Percentiles rank a stretch among this genome's conserved stretches.
These are phyloP conservation scores for Diarsia brunnea DNA, from an alignment of 2,888 invertebrate genomes.

Conservation along the genomic window DNA sequence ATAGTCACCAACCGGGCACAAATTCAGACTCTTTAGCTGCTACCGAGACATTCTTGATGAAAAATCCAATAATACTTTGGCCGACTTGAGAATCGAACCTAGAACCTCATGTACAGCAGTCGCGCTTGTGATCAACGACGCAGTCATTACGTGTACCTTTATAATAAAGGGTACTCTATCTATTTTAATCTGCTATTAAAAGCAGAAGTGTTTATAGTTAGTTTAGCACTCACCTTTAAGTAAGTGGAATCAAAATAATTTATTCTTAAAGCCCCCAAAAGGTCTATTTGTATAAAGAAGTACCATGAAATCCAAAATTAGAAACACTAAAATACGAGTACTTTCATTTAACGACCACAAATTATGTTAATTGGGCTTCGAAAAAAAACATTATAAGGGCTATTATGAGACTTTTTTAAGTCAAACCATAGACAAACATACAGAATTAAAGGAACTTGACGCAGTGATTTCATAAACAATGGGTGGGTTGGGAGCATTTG, in stretches of 20 bases:
- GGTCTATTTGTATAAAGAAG: slow-evolving; percentile 23
- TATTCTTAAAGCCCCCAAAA: slow-evolving; percentile 31
- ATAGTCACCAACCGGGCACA: too few species aligned
- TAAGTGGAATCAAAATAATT: slow-evolving; percentile 28
- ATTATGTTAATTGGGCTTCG: slow-evolving; percentile 48
- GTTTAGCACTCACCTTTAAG: not conserved
- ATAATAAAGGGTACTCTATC: not conserved
- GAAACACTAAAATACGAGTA: slow-evolving; percentile 15
- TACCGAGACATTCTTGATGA: too few species aligned
- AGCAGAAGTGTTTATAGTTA: not conserved
- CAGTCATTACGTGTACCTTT: not conserved
- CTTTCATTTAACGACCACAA: slow-evolving; percentile 41
- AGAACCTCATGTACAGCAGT: too few species aligned
- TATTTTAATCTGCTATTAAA: not conserved
- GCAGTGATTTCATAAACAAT: slow-evolving; percentile 55
- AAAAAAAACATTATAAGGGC: slow-evolving; percentile 43
- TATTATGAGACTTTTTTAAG: slow-evolving; percentile 41
- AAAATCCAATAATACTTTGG: too few species aligned
- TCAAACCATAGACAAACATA: slow-evolving; percentile 37
- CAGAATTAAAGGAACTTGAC: slow-evolving; percentile 34
- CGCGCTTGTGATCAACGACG: too few species aligned
- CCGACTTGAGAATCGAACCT: too few species aligned
- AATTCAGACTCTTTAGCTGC: too few species aligned
- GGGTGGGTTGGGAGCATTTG: slow-evolving; percentile 43
- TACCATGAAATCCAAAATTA: slow-evolving; percentile 13